Evolutionary conservation across 23 tunicate genomes (phyloP).

Genomic region (Trididemnum clinides): DNA sequence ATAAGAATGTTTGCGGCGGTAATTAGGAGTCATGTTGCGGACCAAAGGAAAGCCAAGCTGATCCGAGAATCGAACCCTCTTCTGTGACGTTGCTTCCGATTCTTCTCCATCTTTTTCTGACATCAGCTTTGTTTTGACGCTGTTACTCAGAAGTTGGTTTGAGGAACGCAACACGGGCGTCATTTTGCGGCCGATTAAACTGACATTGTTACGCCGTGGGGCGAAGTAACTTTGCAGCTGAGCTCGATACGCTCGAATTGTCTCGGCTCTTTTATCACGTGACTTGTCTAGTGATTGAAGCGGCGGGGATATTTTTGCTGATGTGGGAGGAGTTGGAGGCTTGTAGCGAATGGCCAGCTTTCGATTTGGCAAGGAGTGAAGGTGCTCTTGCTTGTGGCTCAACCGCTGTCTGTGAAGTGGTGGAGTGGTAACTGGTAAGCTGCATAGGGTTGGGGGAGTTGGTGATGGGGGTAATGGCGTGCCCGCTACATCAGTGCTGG

Average conservation of each 20-base stretch:
- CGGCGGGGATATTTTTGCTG: background rate
- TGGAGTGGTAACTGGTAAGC: conserved; percentile 20
- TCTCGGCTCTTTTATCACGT: background rate
- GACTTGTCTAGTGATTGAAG: background rate
- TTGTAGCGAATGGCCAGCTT: conserved; percentile 9
- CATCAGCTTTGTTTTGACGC: background rate
- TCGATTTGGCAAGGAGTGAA: background rate
- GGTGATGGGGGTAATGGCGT: conserved; percentile 13
- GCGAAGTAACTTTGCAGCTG: conserved; percentile 55
- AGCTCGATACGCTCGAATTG: conserved; percentile 18
- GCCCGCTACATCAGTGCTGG: conserved; percentile 27
- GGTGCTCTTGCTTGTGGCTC: background rate
- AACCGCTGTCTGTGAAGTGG: background rate
- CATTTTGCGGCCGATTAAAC: conserved; percentile 71
- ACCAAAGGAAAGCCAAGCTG: conserved; percentile 79
- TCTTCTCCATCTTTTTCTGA: conserved; percentile 32
- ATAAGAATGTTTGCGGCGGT: conserved; percentile 77
- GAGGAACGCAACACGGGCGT: conserved; percentile 82
- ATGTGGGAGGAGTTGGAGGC: conserved; percentile 24
- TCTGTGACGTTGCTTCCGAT: conserved; percentile 63
- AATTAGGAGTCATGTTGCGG: conserved; percentile 77
- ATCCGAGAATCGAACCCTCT: conserved; percentile 66
- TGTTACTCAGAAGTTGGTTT: conserved; percentile 29
- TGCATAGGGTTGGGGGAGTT: conserved; percentile 31
- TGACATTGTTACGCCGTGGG: conserved; percentile 42